Conservation (phyloP, 2,113 vertebrate genomes). For the Pionites leucogaster region DNA sequence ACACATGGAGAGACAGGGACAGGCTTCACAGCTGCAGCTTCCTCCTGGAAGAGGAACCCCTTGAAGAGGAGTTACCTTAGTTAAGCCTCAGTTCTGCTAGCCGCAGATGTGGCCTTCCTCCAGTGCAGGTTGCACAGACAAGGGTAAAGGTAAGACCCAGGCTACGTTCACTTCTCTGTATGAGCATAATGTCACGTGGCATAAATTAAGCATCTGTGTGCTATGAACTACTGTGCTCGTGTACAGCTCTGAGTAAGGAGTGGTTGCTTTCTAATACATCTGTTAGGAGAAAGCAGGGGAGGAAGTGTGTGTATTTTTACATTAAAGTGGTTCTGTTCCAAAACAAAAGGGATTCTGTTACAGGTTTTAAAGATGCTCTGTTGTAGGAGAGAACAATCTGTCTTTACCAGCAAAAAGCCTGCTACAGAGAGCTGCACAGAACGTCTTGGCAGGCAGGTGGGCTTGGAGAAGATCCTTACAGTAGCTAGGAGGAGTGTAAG, state of each 20-base stretch:
- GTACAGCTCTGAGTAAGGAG: background rate
- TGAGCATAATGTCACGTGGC: background rate
- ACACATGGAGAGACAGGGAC: accelerated
- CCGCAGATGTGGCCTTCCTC: background rate
- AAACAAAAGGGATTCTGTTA: background rate
- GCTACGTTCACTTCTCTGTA: accelerated
- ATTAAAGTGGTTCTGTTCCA: background rate
- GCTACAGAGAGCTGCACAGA: accelerated
- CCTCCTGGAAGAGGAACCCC: background rate
- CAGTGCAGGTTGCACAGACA: accelerated
- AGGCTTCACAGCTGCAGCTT: background rate
- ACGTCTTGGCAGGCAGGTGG: background rate
- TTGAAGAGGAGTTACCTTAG: background rate
- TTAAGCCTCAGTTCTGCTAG: background rate
- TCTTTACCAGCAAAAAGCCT: background rate
- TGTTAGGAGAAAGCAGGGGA: background rate
- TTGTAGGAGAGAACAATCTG: background rate
- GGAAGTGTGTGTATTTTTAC: background rate
- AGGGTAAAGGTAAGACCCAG: background rate
- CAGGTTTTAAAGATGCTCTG: background rate
- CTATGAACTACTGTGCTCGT: no score
- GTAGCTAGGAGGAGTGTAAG: background rate
- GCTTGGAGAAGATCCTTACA: background rate
- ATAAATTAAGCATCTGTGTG: background rate
- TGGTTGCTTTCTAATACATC: background rate